Percentiles rank a stretch among this genome's conserved stretches.
These are phyloP conservation scores for Motacilla tschutschensis DNA, from an alignment of 2,113 vertebrate species.

Conservation along the genomic window DNA sequence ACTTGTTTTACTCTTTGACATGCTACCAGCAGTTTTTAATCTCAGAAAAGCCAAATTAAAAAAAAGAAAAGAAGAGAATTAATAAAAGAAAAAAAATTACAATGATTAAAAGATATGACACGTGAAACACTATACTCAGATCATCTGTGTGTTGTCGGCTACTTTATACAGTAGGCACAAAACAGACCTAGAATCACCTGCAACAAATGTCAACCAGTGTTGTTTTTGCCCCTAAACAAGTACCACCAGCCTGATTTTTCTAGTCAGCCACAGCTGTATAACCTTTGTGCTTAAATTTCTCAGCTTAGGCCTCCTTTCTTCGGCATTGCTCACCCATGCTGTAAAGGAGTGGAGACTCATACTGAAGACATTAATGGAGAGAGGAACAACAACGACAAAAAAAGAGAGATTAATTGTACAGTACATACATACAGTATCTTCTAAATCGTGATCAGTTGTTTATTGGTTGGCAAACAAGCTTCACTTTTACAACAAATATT, in stretches of 20 bases:
- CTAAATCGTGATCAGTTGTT: constrained; percentile 90
- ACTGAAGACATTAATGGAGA: constrained; percentile 40
- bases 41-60: constrained; percentile 25
- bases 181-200: constrained; percentile 34
- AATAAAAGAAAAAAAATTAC: neutral
- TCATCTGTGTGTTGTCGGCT: neutral
- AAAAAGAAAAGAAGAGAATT: neutral
- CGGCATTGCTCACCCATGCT: constrained; percentile 37
- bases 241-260: neutral
- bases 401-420: constrained; percentile 63
- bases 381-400: constrained; percentile 30
- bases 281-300: constrained; percentile 65
- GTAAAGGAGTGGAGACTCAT: constrained; percentile 13
- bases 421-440: constrained; percentile 76
- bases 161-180: constrained; percentile 40
- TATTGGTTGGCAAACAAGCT: constrained; percentile 97
- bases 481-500: constrained; percentile 98
- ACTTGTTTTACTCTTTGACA: constrained; percentile 41
- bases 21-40: constrained; percentile 40
- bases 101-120: constrained; percentile 28
- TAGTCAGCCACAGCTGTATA: constrained; percentile 3
- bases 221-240: neutral
- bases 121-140: constrained; percentile 26
- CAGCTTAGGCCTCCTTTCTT: constrained; percentile 41
- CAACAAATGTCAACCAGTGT: neutral